A percentile compares a stretch with the other conserved stretches of the same genome.
Conservation (phyloP, 2,113 vertebrate genomes). For the Sardina pilchardus region DNA sequence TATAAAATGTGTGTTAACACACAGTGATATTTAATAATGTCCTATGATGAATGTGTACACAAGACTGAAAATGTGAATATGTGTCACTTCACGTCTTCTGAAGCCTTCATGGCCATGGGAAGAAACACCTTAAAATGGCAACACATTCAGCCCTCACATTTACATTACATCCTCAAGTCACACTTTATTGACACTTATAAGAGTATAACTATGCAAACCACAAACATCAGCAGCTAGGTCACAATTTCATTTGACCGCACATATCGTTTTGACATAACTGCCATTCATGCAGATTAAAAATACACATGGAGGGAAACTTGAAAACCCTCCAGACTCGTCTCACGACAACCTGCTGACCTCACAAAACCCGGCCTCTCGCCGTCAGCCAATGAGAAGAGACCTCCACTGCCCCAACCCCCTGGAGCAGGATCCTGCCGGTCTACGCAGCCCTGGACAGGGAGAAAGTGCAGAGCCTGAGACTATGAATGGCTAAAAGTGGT, state of each 20-base stretch:
- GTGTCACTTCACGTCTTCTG: not conserved
- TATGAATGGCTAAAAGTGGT: not conserved
- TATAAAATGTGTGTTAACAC: too few species aligned
- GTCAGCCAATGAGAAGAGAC: conserved; percentile 30
- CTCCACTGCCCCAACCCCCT: not conserved
- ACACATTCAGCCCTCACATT: too few species aligned
- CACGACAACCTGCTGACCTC: conserved; percentile 4
- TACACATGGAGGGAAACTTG: not conserved
- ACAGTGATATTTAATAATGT: too few species aligned
- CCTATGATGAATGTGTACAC: not conserved
- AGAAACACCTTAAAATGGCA: too few species aligned
- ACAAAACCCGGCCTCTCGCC: conserved; percentile 3
- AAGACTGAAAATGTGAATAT: not conserved
- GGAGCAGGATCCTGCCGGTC: not conserved
- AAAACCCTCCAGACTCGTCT: not conserved
- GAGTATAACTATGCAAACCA: too few species aligned
- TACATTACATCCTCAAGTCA: too few species aligned
- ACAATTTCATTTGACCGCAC: too few species aligned
- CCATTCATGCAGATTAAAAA: not conserved
- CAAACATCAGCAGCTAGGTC: too few species aligned
- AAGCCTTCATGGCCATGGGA: too few species aligned
- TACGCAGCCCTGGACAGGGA: not conserved
- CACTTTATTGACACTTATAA: too few species aligned
- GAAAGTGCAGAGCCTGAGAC: not conserved
- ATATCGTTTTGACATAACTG: too few species aligned